Percentiles rank a stretch among this genome's conserved stretches.
These are phyloP conservation scores for Lontra canadensis DNA, from an alignment of 2,113 vertebrate genomes.

Conservation along the genomic window DNA sequence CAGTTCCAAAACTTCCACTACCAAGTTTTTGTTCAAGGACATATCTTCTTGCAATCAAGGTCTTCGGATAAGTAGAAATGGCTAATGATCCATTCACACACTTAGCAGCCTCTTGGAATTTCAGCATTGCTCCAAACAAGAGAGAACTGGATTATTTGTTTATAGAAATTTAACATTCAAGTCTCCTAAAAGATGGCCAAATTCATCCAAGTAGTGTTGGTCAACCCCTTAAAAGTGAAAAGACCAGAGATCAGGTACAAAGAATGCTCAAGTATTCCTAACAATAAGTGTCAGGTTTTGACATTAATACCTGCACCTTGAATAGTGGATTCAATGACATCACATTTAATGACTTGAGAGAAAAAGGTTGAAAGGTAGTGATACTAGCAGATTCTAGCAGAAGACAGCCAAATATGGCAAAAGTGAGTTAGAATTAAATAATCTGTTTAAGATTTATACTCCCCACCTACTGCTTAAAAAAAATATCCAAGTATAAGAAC, in stretches of 20 bases:
- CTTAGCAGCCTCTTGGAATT: conserved; percentile 86
- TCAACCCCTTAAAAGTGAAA: conserved; percentile 64
- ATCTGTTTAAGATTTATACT: neutral
- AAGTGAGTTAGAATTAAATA: neutral
- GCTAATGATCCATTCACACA: conserved; percentile 26
- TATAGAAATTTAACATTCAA: conserved; percentile 35
- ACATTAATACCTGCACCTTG: neutral
- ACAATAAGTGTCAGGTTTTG: neutral
- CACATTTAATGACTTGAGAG: neutral
- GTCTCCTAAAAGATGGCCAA: neutral
- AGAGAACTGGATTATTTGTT: neutral
- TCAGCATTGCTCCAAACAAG: conserved; percentile 84
- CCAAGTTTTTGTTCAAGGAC: conserved; percentile 86
- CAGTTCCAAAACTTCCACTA: conserved; percentile 90
- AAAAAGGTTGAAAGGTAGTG: neutral
- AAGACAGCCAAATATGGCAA: neutral
- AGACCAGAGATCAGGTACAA: neutral
- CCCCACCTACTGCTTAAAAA: neutral
- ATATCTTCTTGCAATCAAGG: conserved; percentile 87
- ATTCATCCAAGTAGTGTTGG: conserved; percentile 25
- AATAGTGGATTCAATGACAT: neutral
- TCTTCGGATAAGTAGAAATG: conserved; percentile 60
- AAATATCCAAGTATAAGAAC: neutral
- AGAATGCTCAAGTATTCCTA: neutral
- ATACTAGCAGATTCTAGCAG: neutral